Evolutionary conservation across 2,797 vertebrate genomes (phyloP), one percentile per base, ranked within the genome.

Genomic region (Chrysocyon brachyurus): DNA sequence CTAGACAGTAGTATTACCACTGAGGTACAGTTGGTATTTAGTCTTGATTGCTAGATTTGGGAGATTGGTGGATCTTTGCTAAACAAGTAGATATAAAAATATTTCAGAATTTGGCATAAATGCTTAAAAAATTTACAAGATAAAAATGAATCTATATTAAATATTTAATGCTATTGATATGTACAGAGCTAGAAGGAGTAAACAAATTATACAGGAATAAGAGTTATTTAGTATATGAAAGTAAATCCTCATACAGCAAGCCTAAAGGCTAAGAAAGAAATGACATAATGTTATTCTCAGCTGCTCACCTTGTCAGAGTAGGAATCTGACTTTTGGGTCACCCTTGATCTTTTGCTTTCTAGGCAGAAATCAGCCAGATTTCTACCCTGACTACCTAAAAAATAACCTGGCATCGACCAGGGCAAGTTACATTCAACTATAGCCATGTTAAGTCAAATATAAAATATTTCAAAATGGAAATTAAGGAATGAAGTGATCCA

Each of bases 391-490:
- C 66, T 84, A 28, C 70, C 61, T 97, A 79, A 94, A 56, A 81
- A 97, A 89, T 82, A 94, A 52, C 68, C 59, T 61, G 63, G 56
- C 92, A 14, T 87, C 75, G 46, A 92, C 72, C 22, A 26, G 26
- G 91, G 83, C 81, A 64, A 93, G 22, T 91, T 46, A 79, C 54
- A 24, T 94, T 89, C 31, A 85, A 40, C 54, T 52, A 57, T n/a
- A 91, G 40, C 73, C 59, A 56, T 63, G 87, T 97, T 86, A 96
- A 96, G 40, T 54, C 17, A 66, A 73, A 64, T 73, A 16, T 91
- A 78, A 83, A 96, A 97, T 93, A 97, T 83, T 95, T 94, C 83
- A 56, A 40, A 70, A 82, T 82, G n/a, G 70, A 86, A 87, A 90
- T 87, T n/a, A 40, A 87, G 64, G 28, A 46, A 85, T 12, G 21